Conservation (phyloP, 2,797 vertebrate species). For the Xyrichtys novacula region DNA sequence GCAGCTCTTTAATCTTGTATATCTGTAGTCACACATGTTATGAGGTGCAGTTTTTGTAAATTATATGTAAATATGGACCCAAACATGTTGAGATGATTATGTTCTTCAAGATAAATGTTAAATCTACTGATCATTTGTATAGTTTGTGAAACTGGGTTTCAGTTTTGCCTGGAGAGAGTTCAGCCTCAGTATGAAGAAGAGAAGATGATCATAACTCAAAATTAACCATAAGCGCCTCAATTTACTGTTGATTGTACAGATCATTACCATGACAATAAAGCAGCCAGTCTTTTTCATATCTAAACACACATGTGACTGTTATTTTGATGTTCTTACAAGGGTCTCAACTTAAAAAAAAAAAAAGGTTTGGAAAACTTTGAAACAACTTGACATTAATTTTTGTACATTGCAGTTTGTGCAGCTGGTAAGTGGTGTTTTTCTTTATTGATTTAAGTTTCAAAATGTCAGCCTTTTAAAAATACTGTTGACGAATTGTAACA, state of each 20-base stretch:
- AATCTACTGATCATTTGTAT: constrained; percentile 43
- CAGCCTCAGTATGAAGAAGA: constrained; percentile 64
- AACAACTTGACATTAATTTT: too few species aligned
- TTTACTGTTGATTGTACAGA: constrained; percentile 79
- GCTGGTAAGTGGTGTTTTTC: too few species aligned
- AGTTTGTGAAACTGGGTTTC: constrained; percentile 34
- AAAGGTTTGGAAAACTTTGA: too few species aligned
- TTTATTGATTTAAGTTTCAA: background rate
- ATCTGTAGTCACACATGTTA: constrained; percentile 44
- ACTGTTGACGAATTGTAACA: too few species aligned
- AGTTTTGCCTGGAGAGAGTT: constrained; percentile 56
- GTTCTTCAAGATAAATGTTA: constrained; percentile 17
- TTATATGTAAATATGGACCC: constrained; percentile 73
- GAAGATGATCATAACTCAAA: constrained; percentile 22
- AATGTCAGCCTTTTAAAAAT: too few species aligned
- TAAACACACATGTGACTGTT: constrained; percentile 1
- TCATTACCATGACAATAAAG: constrained; percentile 77
- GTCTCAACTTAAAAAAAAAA: too few species aligned
- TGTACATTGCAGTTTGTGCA: too few species aligned
- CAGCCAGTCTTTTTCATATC: constrained; percentile 72
- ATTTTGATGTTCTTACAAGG: too few species aligned
- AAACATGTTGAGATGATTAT: constrained; percentile 33
- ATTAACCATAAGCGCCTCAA: constrained; percentile 78
- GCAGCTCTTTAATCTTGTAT: constrained; percentile 35
- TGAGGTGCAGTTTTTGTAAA: constrained; percentile 61